These are phyloP conservation scores for Lasius platythorax DNA, from an alignment of 2,888 invertebrate genomes.

Conservation along the genomic window DNA sequence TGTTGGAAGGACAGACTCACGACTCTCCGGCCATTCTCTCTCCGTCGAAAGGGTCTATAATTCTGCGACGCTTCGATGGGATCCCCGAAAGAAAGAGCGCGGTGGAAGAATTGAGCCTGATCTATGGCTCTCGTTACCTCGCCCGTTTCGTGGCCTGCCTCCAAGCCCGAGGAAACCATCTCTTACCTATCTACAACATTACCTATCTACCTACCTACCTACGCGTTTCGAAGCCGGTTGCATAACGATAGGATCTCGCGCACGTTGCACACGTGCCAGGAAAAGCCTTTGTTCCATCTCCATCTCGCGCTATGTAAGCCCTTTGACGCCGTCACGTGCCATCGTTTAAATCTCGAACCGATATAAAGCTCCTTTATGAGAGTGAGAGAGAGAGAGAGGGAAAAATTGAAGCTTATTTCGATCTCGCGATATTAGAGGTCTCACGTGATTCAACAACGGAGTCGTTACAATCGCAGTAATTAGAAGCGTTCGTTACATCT, in stretches of 20 bases:
- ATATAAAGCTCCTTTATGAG: conserved; percentile 36
- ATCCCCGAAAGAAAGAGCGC: conserved; percentile 60
- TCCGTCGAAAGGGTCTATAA: conserved; percentile 46
- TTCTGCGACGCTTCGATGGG: conserved; percentile 47
- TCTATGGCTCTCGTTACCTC: conserved; percentile 71
- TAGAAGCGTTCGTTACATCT: neutral
- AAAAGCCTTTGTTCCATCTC: conserved; percentile 63
- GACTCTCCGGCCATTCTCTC: conserved; percentile 3
- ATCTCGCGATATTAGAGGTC: neutral
- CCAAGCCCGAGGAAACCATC: conserved; percentile 37
- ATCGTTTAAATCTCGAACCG: conserved; percentile 54
- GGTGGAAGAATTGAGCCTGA: conserved; percentile 64
- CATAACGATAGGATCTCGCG: conserved; percentile 65
- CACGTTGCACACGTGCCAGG: conserved; percentile 64
- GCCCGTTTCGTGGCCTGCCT: conserved; percentile 38
- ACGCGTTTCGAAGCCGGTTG: conserved; percentile 35
- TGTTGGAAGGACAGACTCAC: neutral
- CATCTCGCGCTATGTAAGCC: conserved; percentile 46
- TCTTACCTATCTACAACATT: conserved; percentile 40
- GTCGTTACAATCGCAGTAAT: neutral
- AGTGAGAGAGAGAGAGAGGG: neutral
- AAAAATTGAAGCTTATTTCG: conserved; percentile 32
- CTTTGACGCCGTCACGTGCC: conserved; percentile 62
- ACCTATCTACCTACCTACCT: neutral
- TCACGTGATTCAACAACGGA: neutral